These are phyloP conservation scores for Turdus rufiventris DNA, from an alignment of 2,113 vertebrate genomes.

Conservation along the genomic window DNA sequence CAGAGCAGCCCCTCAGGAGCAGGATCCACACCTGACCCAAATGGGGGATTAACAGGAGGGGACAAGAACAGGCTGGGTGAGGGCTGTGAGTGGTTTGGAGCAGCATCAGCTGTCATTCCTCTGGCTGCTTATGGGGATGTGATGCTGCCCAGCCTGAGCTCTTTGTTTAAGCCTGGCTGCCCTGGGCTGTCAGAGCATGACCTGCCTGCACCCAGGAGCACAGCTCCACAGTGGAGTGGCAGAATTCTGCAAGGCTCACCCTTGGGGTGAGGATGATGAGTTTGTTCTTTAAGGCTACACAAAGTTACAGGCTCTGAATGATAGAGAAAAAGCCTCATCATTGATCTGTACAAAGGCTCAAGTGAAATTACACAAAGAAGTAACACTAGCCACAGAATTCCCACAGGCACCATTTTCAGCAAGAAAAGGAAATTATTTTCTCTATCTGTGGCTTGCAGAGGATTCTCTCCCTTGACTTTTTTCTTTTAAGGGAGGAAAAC, in stretches of 20 bases:
- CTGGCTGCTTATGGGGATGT: background rate
- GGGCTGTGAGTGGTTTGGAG: no score
- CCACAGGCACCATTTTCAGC: conserved; percentile 10
- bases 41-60: background rate
- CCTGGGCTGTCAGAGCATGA: background rate
- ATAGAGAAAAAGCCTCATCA: background rate
- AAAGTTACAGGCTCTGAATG: background rate
- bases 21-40: background rate
- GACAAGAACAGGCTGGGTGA: background rate
- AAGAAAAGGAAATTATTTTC: conserved; percentile 19
- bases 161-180: background rate
- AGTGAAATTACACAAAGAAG: background rate
- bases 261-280: fast-evolving
- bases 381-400: conserved; percentile 5
- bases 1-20: background rate
- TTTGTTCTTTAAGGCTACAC: background rate
- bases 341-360: background rate
- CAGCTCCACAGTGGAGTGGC: fast-evolving
- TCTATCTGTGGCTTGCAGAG: background rate
- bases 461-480: background rate
- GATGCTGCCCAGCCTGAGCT: fast-evolving
- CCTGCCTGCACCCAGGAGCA: background rate
- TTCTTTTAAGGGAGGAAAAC: background rate
- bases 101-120: fast-evolving
- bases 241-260: background rate